Percentiles rank a stretch among this genome's conserved stretches.
Evolutionary conservation across 2,113 vertebrate genomes (phyloP).

Genomic region (Cyphomyrus discorhynchus): DNA sequence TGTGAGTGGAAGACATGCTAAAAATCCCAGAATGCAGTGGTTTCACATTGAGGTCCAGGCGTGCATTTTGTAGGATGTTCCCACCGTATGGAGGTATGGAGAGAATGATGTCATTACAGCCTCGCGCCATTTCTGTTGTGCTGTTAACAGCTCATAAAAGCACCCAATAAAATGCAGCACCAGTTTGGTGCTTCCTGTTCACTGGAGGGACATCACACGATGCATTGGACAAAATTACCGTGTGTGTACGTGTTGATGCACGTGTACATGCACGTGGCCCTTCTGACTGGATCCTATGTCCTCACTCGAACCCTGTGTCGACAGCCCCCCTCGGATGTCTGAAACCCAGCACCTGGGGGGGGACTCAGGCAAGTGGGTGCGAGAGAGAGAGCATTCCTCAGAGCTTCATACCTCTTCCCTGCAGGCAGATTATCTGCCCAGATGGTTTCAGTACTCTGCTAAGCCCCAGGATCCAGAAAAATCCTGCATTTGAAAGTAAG

Average conservation of each 20-base stretch:
- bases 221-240: background rate
- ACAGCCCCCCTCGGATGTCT: background rate
- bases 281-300: background rate
- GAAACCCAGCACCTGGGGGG: background rate
- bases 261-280: background rate
- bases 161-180: background rate
- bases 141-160: constrained; percentile 16
- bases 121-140: background rate
- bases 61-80: background rate
- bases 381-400: background rate
- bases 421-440: background rate
- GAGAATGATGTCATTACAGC: constrained; percentile 30
- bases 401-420: background rate
- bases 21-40: background rate
- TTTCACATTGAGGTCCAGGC: background rate
- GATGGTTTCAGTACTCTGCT: background rate
- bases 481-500: background rate
- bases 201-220: background rate
- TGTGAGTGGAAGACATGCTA: background rate
- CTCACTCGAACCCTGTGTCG: background rate
- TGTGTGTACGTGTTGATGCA: background rate
- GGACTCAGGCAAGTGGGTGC: background rate
- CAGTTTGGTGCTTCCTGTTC: background rate
- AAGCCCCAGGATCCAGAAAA: background rate
- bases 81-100: background rate